These are phyloP conservation scores for Anhinga anhinga DNA, from an alignment of 2,113 vertebrate species.

Conservation along the genomic window DNA sequence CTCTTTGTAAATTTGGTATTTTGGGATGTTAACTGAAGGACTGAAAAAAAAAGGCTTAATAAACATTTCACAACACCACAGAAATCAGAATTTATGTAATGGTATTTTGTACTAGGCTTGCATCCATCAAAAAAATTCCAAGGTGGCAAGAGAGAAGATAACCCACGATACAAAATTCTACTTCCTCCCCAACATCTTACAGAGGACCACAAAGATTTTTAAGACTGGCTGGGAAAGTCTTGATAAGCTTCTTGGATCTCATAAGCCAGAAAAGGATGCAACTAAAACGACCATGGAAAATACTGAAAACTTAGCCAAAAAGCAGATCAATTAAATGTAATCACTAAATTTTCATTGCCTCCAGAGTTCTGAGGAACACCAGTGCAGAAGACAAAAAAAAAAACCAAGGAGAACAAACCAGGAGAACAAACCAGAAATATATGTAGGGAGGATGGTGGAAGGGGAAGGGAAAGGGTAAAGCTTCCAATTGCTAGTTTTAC, in stretches of 20 bases:
- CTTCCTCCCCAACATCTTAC: not conserved
- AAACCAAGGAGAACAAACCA: too few species aligned
- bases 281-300: not conserved
- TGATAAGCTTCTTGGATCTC: not conserved
- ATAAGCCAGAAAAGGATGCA: not conserved
- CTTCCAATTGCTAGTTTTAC: conserved; percentile 60
- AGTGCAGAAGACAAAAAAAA: not conserved
- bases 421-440: not conserved
- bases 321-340: not conserved
- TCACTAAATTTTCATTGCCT: not conserved
- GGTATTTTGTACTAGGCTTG: not conserved
- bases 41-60: too few species aligned
- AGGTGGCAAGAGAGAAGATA: not conserved
- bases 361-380: not conserved
- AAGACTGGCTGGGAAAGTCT: not conserved
- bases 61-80: not conserved
- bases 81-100: not conserved
- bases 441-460: not conserved
- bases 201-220: not conserved
- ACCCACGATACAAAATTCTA: not conserved
- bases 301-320: not conserved
- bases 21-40: not conserved
- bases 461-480: not conserved
- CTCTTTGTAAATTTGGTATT: not conserved
- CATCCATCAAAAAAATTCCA: not conserved